These are phyloP conservation scores for Acromyrmex heyeri DNA, from an alignment of 1,140 invertebrate species.

Conservation along the genomic window DNA sequence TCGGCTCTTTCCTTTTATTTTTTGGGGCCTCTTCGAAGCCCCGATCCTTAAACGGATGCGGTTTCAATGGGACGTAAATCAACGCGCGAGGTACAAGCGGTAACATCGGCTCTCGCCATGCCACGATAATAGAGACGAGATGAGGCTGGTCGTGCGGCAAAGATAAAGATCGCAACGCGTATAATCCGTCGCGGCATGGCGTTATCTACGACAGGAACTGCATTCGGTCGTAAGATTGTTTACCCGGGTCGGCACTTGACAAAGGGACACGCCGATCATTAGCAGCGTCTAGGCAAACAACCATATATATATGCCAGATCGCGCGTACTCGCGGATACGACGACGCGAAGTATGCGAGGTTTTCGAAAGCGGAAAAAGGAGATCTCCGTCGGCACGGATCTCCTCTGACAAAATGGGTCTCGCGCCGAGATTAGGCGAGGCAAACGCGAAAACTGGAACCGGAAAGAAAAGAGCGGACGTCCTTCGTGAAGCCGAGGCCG, in stretches of 20 bases:
- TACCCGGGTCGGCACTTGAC: constrained; percentile 54
- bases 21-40: background rate
- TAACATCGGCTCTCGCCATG: background rate
- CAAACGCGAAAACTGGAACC: background rate
- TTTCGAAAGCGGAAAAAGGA: constrained; percentile 9
- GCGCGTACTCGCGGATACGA: background rate
- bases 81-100: background rate
- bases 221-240: constrained; percentile 58
- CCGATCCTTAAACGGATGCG: background rate
- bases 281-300: constrained; percentile 58
- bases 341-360: background rate
- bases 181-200: constrained; percentile 10
- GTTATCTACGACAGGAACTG: constrained; percentile 63
- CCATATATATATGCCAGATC: constrained; percentile 45
- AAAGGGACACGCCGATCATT: constrained; percentile 49
- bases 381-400: no score
- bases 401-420: background rate
- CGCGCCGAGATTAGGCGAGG: constrained; percentile 12
- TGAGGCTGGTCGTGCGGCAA: constrained; percentile 1
- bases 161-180: constrained; percentile 49
- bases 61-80: constrained; percentile 40
- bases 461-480: background rate
- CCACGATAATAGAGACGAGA: constrained; percentile 39
- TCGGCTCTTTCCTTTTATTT: background rate
- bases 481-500: background rate